Conservation (phyloP, 2,888 invertebrate genomes). For the Euclidia mi region DNA sequence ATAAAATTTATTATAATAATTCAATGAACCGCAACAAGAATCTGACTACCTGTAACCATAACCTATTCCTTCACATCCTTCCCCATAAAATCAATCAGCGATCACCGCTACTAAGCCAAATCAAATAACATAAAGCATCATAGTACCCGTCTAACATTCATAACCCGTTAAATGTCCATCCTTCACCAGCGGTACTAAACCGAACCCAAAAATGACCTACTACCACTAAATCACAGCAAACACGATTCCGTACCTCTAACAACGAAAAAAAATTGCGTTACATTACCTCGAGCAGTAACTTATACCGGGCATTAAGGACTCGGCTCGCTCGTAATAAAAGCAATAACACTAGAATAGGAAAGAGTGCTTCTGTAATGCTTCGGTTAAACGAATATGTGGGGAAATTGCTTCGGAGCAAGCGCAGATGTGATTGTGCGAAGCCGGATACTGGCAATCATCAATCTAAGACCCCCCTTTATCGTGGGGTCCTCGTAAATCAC, state of each 20-base stretch:
- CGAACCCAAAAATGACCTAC: constrained; percentile 5
- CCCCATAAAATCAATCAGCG: no score
- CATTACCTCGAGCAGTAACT: constrained; percentile 56
- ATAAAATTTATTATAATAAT: no score
- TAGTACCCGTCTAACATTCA: no score
- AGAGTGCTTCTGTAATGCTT: constrained; percentile 84
- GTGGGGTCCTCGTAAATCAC: constrained; percentile 83
- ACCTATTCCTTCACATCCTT: no score
- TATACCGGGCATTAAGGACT: constrained; percentile 78
- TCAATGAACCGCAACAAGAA: no score
- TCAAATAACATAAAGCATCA: no score
- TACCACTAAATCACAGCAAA: constrained; percentile 16
- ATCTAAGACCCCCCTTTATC: constrained; percentile 77
- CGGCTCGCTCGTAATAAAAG: constrained; percentile 76
- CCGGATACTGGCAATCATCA: constrained; percentile 87
- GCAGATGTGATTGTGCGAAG: constrained; percentile 76
- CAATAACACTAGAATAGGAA: constrained; percentile 86
- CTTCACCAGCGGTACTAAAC: background rate
- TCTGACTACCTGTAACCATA: no score
- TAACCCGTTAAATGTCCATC: no score
- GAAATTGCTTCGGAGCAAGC: constrained; percentile 82
- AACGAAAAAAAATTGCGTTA: constrained; percentile 49
- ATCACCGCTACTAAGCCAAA: no score
- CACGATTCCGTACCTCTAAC: constrained; percentile 13
- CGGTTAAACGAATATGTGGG: constrained; percentile 88